Evolutionary conservation across 2,888 invertebrate genomes (phyloP), one percentile per base, ranked within the genome.

Genomic region (Chironomus tentans): DNA sequence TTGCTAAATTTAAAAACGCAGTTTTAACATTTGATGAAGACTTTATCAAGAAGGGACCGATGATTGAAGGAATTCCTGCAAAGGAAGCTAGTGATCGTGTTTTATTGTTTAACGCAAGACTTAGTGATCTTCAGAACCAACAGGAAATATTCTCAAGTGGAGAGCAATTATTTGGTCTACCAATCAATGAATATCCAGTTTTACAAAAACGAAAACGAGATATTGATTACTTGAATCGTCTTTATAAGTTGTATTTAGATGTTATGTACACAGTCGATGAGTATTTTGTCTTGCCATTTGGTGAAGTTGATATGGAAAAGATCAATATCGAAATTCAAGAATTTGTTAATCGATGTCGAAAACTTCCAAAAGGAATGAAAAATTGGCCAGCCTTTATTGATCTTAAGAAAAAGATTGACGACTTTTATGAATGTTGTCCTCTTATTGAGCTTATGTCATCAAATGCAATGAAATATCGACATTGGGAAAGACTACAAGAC

Each of bases 361-460:
- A 91, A 81, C 84, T 96, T 71, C 95, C 95, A 0, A 92, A 88
- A 82, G 94, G 87, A 0, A 90, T 95, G 89, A 92, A 92, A 81
- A 91, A 92, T 75, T 95, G 95, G 95, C 93, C 93, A 0, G 95
- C 95, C 0, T 96, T 86, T 81, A 87, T 92, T 74, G 94, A 94
- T 79, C 83, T 96, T 77, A 95, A 94, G 81, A 90, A 90, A 78
- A 95, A 93, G 84, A 94, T 96, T 77, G 95, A 95, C 79, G 94
- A 95, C 81, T 95, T 96, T 82, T 94, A 92, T 81, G 91, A 95
- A 82, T 92, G 91, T 7, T 94, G 94, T 81, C 95, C 95, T 0
- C 81, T 96, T 47, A 83, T 95, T 38, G 94, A 95, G 81, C 80
- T 95, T 78, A 95, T 96, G 95, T 91, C 94, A 3, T 92, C 93